Evolutionary conservation across 2,797 vertebrate species (phyloP).

Genomic region (Gambusia yucatana): DNA sequence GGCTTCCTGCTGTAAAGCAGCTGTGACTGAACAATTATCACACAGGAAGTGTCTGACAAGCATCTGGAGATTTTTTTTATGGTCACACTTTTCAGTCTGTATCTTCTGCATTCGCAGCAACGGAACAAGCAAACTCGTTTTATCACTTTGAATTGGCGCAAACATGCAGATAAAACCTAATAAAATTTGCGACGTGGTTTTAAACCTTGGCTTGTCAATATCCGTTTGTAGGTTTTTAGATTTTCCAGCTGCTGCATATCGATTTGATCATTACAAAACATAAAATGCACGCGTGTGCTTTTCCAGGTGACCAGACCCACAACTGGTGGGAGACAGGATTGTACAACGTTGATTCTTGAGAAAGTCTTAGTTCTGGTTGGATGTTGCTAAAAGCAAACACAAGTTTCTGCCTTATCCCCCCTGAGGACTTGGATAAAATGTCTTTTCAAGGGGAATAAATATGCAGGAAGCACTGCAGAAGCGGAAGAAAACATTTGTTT

Average conservation of each 20-base stretch:
- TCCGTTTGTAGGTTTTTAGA: not conserved
- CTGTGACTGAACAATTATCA: constrained; percentile 40
- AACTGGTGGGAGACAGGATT: not conserved
- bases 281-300: not conserved
- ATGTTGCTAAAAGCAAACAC: constrained; percentile 3
- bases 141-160: not conserved
- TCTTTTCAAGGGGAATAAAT: constrained; percentile 8
- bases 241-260: not conserved
- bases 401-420: not conserved
- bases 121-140: constrained; percentile 10
- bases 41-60: not conserved
- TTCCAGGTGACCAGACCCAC: not conserved
- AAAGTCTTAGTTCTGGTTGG: constrained; percentile 1
- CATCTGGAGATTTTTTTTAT: constrained; percentile 21
- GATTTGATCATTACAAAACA: not conserved
- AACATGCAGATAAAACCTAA: not conserved
- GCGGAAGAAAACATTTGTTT: constrained; percentile 35
- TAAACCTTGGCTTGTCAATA: constrained; percentile 4
- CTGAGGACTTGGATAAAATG: constrained; percentile 4
- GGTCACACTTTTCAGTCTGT: constrained; percentile 11
- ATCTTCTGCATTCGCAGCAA: not conserved
- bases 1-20: constrained; percentile 19
- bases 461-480: constrained; percentile 49
- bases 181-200: not conserved
- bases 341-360: not conserved